Percentiles rank a stretch among this genome's conserved stretches.
Evolutionary conservation across 2,797 vertebrate genomes (phyloP).

Genomic region (Eleutherodactylus coqui): DNA sequence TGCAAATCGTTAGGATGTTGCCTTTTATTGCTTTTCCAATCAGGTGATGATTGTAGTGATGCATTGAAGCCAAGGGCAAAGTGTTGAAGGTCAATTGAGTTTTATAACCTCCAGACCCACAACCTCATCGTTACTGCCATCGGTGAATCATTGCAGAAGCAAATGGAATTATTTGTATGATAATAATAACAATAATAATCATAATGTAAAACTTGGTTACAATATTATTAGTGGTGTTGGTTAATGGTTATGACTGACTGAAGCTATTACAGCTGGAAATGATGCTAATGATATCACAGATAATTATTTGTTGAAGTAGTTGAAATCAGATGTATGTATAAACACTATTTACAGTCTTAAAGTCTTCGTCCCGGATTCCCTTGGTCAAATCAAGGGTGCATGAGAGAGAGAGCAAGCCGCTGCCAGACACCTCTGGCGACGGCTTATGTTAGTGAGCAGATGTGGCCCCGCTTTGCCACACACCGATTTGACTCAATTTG

Average conservation of each 20-base stretch:
- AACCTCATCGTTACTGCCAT: conserved; percentile 17
- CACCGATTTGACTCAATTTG: too few species aligned
- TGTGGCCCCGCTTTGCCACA: too few species aligned
- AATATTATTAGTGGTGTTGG: not conserved
- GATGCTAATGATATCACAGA: not conserved
- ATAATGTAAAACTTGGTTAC: conserved; percentile 12
- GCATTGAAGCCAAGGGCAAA: conserved; percentile 28
- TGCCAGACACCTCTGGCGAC: too few species aligned
- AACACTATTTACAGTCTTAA: not conserved
- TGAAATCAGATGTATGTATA: not conserved
- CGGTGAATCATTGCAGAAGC: conserved; percentile 23
- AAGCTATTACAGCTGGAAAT: not conserved
- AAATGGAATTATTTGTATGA: not conserved
- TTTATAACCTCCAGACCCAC: conserved; percentile 33
- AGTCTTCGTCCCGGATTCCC: too few species aligned
- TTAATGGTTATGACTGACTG: not conserved
- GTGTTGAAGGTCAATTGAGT: conserved; percentile 49
- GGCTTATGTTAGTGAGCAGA: too few species aligned
- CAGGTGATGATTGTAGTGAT: conserved; percentile 59
- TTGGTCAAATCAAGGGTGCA: too few species aligned
- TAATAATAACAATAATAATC: too few species aligned
- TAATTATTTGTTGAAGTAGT: not conserved
- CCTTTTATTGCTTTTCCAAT: conserved; percentile 62
- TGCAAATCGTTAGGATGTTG: conserved; percentile 52
- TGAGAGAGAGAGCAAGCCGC: too few species aligned